These are phyloP conservation scores for Allacma fusca DNA, from an alignment of 2,888 invertebrate species.

Conservation along the genomic window DNA sequence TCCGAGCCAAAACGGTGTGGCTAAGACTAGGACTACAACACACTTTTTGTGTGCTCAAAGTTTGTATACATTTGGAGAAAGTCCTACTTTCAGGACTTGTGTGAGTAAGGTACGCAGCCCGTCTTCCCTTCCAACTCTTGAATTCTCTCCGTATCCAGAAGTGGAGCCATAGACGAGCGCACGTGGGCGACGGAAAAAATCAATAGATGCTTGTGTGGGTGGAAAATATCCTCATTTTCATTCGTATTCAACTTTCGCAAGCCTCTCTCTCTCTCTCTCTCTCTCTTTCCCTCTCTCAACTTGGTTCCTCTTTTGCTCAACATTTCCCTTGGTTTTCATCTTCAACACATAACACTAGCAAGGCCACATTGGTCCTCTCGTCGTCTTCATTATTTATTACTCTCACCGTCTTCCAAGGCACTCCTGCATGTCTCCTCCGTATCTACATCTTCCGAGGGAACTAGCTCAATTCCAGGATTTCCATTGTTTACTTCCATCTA, in stretches of 20 bases:
- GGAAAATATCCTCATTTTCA: constrained; percentile 27
- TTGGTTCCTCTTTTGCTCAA: neutral
- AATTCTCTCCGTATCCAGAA: neutral
- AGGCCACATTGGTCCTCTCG: neutral
- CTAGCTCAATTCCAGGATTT: neutral
- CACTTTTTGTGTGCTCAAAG: neutral
- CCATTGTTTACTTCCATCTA: neutral
- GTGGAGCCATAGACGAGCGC: neutral
- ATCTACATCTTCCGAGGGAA: neutral
- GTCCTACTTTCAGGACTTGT: constrained; percentile 6
- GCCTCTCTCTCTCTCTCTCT: neutral
- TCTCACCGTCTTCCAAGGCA: constrained; percentile 1
- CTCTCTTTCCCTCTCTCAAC: neutral
- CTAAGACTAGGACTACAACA: neutral
- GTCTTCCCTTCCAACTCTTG: no score
- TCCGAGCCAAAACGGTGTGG: neutral
- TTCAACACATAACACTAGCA: neutral
- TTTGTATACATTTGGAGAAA: constrained; percentile 3
- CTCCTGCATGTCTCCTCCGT: constrained; percentile 5
- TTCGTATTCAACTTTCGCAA: constrained; percentile 7
- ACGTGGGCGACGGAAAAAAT: constrained; percentile 15
- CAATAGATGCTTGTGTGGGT: constrained; percentile 24
- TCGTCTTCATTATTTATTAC: constrained; percentile 19
- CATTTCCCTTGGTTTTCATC: neutral
- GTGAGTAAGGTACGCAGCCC: no score